These are phyloP conservation scores for Rhabdophis nuchalis DNA, from an alignment of 2,797 vertebrate species.

Conservation along the genomic window DNA sequence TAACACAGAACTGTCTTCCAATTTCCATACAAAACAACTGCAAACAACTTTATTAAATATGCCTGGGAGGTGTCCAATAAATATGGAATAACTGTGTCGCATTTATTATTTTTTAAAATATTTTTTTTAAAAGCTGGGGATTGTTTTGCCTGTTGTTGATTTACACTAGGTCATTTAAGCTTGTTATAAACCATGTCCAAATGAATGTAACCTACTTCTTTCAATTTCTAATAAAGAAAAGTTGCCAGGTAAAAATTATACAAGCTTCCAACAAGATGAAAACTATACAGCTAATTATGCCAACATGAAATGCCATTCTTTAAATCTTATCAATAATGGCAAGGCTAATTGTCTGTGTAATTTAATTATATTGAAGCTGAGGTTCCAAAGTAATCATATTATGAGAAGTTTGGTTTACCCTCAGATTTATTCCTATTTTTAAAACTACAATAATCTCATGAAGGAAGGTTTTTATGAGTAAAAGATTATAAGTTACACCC, in stretches of 20 bases:
- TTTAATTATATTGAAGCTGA: not conserved
- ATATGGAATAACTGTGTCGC: not conserved
- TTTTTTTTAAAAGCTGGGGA: not conserved
- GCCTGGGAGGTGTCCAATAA: not conserved
- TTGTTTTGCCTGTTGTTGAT: not conserved
- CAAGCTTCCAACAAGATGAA: not conserved
- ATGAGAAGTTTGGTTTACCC: not conserved
- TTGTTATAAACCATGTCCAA: not conserved
- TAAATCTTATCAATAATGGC: not conserved
- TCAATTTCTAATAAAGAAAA: not conserved
- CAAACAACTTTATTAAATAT: not conserved
- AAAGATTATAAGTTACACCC: not conserved
- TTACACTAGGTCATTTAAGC: not conserved
- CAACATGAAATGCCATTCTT: not conserved
- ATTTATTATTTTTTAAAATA: not conserved
- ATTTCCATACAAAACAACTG: not conserved
- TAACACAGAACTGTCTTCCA: not conserved
- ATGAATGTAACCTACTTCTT: not conserved
- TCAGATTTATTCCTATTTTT: not conserved
- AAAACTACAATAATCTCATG: not conserved
- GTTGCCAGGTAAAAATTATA: not conserved
- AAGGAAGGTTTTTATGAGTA: not conserved
- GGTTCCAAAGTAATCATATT: not conserved
- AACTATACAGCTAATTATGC: not conserved
- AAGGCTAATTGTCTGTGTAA: not conserved